phyloP scores from a whole-genome alignment of 2,113 vertebrate genomes.

The Brachyistius frenatus region DNA sequence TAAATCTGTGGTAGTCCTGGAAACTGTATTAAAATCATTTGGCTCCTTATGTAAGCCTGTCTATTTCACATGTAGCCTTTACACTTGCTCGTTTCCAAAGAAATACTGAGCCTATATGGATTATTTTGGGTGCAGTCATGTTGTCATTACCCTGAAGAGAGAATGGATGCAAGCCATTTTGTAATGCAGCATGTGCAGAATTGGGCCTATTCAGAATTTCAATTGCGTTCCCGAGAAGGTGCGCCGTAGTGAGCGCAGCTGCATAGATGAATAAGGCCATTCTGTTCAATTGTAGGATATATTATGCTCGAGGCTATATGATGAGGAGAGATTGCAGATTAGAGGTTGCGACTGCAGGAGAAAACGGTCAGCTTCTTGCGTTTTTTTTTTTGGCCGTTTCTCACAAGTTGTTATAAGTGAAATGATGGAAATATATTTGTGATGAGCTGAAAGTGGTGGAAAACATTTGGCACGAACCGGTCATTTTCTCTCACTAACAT shows the following conservation, averaged over 20 bases:
- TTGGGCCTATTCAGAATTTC: conserved; percentile 85
- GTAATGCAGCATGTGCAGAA: conserved; percentile 85
- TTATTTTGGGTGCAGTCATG: conserved; percentile 70
- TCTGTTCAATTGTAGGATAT: conserved; percentile 79
- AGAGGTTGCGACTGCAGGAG: conserved; percentile 44
- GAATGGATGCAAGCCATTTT: conserved; percentile 85
- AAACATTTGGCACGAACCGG: conserved; percentile 17
- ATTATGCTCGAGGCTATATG: conserved; percentile 70
- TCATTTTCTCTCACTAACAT: background rate
- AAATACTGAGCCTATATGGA: conserved; percentile 13
- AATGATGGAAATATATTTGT: conserved; percentile 3
- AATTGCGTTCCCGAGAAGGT: conserved; percentile 82
- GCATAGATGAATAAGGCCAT: conserved; percentile 84
- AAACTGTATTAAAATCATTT: conserved; percentile 26
- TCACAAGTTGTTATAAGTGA: background rate
- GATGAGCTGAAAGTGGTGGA: conserved; percentile 16
- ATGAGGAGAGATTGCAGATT: conserved; percentile 60
- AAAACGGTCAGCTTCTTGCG: conserved; percentile 15
- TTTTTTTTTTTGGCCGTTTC: background rate
- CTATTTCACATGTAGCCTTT: background rate
- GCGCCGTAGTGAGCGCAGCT: conserved; percentile 83
- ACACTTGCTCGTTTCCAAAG: background rate
- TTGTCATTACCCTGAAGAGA: conserved; percentile 74
- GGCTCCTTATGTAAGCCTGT: conserved; percentile 30
- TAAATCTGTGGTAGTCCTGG: conserved; percentile 22